A percentile compares a stretch with the other conserved stretches of the same genome.
phyloP scores from a whole-genome alignment of 2,888 invertebrate species.

The Schizotus pectinicornis region DNA sequence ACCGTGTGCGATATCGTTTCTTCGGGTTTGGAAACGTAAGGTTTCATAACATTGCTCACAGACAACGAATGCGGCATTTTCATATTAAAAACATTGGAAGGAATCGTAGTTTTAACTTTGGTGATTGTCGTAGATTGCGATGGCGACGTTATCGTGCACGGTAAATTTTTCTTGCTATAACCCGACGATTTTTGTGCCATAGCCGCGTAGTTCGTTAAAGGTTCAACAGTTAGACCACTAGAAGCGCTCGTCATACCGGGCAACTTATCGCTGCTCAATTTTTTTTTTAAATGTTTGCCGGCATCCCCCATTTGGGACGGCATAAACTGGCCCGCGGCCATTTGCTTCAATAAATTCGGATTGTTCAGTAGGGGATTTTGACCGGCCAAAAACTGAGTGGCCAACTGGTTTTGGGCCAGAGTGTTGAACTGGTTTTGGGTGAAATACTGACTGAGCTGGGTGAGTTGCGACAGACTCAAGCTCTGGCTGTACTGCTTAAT shows the following conservation, averaged over 20 bases:
- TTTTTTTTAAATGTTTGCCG: constrained; percentile 26
- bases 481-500: constrained; percentile 56
- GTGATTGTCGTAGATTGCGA: constrained; percentile 14
- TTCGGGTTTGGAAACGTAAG: constrained; percentile 6
- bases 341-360: constrained; percentile 31
- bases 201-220: constrained; percentile 35
- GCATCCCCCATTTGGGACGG: constrained; percentile 5
- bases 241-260: constrained; percentile 25
- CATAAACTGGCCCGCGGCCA: constrained; percentile 24
- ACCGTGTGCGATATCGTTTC: constrained; percentile 7
- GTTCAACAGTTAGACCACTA: constrained; percentile 31
- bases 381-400: constrained; percentile 19
- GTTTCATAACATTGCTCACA: neutral
- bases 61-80: neutral
- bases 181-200: constrained; percentile 27
- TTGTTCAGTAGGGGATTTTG: constrained; percentile 31
- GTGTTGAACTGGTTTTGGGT: constrained; percentile 36
- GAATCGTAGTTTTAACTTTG: constrained; percentile 15
- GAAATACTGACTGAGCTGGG: constrained; percentile 45
- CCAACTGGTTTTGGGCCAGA: constrained; percentile 19
- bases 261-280: constrained; percentile 33
- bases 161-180: constrained; percentile 26
- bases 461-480: constrained; percentile 44
- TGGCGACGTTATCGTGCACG: constrained; percentile 33
- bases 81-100: constrained; percentile 4